phyloP scores from a whole-genome alignment of 1,140 invertebrate genomes.

The Rhagoletis pomonella region DNA sequence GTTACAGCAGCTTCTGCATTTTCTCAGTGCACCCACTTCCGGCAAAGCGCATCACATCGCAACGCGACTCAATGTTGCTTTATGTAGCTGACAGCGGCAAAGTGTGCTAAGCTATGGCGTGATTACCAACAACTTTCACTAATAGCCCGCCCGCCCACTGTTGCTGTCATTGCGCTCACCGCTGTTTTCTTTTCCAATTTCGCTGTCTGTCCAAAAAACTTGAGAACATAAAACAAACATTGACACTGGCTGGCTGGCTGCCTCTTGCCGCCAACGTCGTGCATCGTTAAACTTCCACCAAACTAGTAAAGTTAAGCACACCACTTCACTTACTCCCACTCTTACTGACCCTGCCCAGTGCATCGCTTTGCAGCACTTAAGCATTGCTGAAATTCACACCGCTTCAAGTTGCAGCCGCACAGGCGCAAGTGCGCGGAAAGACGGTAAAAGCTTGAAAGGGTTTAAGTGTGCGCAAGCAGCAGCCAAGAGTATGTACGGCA shows the following conservation, averaged over 20 bases:
- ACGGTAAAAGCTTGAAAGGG: slow-evolving; percentile 34
- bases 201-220: slow-evolving; percentile 40
- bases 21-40: slow-evolving; percentile 9
- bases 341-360: neutral
- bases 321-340: neutral
- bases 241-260: slow-evolving; percentile 23
- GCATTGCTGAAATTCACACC: slow-evolving; percentile 16
- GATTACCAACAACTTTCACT: neutral
- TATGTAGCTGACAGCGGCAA: neutral
- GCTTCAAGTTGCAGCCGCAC: neutral
- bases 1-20: neutral
- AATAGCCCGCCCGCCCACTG: neutral
- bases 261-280: neutral
- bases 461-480: neutral
- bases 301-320: slow-evolving; percentile 42
- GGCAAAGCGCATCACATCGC: neutral
- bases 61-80: neutral
- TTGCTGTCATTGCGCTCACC: slow-evolving; percentile 40
- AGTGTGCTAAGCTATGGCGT: neutral
- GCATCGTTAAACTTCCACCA: slow-evolving; percentile 20
- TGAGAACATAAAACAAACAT: slow-evolving; percentile 50
- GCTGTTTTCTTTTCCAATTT: slow-evolving; percentile 50
- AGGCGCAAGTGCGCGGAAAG: slow-evolving; percentile 8
- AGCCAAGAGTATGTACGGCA: neutral
- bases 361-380: neutral